Base-by-base conservation (phyloP, 2,113 vertebrate species). In the Anguilla japonica region DNA sequence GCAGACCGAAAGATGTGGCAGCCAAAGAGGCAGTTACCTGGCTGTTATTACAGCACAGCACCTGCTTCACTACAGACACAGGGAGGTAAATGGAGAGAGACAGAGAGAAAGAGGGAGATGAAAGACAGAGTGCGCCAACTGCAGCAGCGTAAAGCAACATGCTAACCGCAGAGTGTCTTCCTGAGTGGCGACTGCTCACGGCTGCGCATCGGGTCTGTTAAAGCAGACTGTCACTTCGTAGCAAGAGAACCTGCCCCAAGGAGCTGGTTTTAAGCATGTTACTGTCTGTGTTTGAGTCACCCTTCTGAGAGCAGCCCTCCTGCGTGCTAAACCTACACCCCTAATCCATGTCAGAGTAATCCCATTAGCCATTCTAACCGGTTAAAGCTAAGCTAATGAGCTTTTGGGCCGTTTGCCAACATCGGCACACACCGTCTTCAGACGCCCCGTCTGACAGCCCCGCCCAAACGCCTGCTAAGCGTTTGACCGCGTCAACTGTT, bases 371-470 rank as follows among this genome's bases (percentile, higher is more conserved):
- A 29, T 40, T 81, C 83, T 84, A 71, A 60, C 57, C 82, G 7
- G 83, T 71, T 84, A 84, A 34, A 84, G 40, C 83, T 71, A 18
- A 71, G 57, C 83, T 84, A 84, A 84, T 71, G 60, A 84, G 57
- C 60, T 84, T 60, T 34, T 14, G 7, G 9, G n/a, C 5, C 71
- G 8, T 26, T 75, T n/a, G n/a, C 26, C 26, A 26, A 2, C 60
- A 67, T 8, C 22, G 18, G 22, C 1, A 26, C 20, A 14, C 8
- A n/a, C 8, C 6, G 71, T 53, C 50, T 53, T 60, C 14, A 20
- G 63, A 22, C 22, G 63, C 9, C 16, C 63, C 9, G 26, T 0
- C 6, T n/a, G 20, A 71, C 34, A 34, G 34, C 34, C 34, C 34
- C 34, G 34, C 34, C 34, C 34, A 34, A 34, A 34, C 9, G 63